Conservation (phyloP, 2,113 vertebrate genomes). For the Motacilla alba region DNA sequence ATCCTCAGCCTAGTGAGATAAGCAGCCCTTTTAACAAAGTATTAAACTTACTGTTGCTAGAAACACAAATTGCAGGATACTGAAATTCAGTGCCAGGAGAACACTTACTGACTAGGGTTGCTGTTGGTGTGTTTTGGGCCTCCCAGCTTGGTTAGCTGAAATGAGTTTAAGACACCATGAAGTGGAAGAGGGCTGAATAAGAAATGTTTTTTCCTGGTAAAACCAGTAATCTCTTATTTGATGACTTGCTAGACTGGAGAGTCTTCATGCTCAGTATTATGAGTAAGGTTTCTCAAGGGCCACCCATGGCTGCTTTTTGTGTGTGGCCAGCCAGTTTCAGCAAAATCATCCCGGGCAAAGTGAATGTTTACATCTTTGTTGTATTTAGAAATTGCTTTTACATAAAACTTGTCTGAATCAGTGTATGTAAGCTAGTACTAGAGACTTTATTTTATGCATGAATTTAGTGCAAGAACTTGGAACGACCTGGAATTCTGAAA, state of each 20-base stretch:
- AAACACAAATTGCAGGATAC: background rate
- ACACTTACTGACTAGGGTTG: background rate
- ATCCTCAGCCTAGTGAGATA: background rate
- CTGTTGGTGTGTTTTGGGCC: background rate
- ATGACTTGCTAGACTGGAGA: slow-evolving; percentile 20
- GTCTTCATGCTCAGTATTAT: background rate
- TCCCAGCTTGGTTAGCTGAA: background rate
- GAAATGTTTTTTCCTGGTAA: slow-evolving; percentile 5
- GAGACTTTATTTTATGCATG: background rate
- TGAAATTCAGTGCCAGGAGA: background rate
- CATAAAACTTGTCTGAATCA: background rate
- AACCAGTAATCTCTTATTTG: slow-evolving; percentile 13
- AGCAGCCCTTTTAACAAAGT: background rate
- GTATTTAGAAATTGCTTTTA: background rate
- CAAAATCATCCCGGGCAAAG: background rate
- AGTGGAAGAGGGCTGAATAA: background rate
- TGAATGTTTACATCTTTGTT: background rate
- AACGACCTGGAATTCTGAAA: background rate
- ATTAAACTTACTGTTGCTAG: background rate
- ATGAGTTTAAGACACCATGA: background rate
- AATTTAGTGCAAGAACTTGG: background rate
- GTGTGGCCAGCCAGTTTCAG: background rate
- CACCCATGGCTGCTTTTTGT: background rate
- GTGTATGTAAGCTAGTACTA: background rate
- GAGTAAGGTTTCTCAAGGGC: background rate